phyloP scores from a whole-genome alignment of 1,140 invertebrate genomes.

The Nephila pilipes region DNA sequence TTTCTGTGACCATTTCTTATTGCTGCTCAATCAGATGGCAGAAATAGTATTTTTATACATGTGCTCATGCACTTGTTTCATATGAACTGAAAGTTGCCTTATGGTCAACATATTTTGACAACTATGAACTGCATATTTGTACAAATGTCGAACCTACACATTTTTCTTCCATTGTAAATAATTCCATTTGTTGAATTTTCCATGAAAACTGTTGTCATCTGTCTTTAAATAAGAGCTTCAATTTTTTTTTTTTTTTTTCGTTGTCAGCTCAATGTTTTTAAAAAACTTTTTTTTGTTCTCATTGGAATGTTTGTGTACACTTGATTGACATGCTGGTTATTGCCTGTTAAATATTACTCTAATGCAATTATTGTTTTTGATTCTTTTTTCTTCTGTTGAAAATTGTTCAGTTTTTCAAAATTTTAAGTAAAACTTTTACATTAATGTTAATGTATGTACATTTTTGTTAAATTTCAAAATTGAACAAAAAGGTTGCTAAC shows the following conservation, averaged over 20 bases:
- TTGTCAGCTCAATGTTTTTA: constrained; percentile 44
- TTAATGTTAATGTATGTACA: background rate
- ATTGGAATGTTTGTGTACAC: background rate
- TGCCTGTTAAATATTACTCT: background rate
- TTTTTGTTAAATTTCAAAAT: too few species aligned
- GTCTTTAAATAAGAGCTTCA: constrained; percentile 36
- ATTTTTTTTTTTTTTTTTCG: background rate
- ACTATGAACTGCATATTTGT: background rate
- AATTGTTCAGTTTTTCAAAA: background rate
- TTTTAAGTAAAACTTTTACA: background rate
- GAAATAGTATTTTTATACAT: background rate
- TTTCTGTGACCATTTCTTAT: background rate
- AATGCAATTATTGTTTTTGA: background rate
- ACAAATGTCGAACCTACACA: background rate
- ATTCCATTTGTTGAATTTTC: background rate
- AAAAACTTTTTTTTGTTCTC: constrained; percentile 16
- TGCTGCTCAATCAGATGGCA: background rate
- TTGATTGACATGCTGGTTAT: background rate
- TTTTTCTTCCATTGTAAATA: constrained; percentile 6
- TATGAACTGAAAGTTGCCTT: background rate
- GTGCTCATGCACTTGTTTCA: background rate
- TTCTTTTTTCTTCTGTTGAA: background rate
- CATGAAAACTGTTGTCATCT: background rate
- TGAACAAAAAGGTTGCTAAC: too few species aligned
- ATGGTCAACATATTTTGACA: background rate